Conservation (phyloP, 1,140 invertebrate genomes). For the Polyergus mexicanus region DNA sequence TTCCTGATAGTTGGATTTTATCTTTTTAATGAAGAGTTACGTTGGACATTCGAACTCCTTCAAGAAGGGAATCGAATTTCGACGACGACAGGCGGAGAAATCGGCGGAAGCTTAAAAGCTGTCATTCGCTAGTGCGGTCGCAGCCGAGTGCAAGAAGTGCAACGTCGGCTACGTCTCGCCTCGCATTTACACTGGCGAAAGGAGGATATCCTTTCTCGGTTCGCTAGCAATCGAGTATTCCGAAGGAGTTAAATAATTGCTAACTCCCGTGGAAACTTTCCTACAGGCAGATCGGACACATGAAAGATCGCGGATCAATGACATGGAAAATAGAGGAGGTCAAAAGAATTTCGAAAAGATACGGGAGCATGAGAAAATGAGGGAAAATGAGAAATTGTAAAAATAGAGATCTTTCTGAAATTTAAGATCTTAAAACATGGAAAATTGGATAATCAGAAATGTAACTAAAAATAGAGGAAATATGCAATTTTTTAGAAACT, state of each 20-base stretch:
- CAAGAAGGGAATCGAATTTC: constrained; percentile 48
- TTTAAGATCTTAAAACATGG: constrained; percentile 27
- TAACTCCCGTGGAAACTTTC: constrained; percentile 56
- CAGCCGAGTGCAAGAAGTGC: constrained; percentile 59
- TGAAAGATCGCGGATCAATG: constrained; percentile 58
- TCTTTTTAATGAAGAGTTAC: constrained; percentile 60
- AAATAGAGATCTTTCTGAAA: constrained; percentile 12
- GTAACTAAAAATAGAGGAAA: constrained; percentile 16
- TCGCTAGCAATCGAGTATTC: constrained; percentile 54
- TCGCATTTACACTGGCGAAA: constrained; percentile 51
- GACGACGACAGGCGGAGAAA: constrained; percentile 55
- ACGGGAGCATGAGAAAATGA: constrained; percentile 27
- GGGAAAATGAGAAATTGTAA: constrained; percentile 38
- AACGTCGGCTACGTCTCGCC: constrained; percentile 59
- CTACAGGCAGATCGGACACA: constrained; percentile 33
- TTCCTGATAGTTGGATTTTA: constrained; percentile 24
- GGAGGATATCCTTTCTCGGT: constrained; percentile 52
- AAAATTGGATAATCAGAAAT: constrained; percentile 53
- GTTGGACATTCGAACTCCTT: constrained; percentile 25
- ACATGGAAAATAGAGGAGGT: constrained; percentile 58
- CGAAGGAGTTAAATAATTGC: constrained; percentile 61
- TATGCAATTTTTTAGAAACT: constrained; percentile 9
- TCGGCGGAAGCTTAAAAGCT: constrained; percentile 58
- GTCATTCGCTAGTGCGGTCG: constrained; percentile 55
- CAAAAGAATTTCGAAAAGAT: constrained; percentile 55